A percentile compares a stretch with the other conserved stretches of the same genome.
Conservation (phyloP, 1,140 invertebrate species). For the Lepidurus couesii region DNA sequence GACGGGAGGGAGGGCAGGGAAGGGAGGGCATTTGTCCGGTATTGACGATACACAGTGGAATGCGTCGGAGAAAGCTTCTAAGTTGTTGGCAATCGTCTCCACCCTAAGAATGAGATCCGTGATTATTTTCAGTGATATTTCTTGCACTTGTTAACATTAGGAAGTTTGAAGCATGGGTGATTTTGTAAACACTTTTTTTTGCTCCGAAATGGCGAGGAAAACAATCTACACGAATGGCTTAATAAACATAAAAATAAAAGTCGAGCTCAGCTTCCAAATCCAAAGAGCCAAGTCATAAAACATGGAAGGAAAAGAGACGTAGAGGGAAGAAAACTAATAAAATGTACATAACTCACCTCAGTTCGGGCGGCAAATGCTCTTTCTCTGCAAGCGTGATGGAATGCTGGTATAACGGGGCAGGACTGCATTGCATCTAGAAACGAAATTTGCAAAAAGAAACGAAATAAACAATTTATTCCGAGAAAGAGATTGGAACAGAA, state of each 20-base stretch:
- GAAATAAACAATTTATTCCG: background rate
- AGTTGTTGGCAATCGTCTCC: background rate
- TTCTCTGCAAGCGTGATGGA: background rate
- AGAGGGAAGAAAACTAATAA: background rate
- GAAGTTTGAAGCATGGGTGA: too few species aligned
- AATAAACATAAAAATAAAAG: background rate
- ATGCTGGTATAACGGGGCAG: background rate
- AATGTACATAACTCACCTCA: background rate
- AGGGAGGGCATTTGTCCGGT: background rate
- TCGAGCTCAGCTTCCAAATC: background rate
- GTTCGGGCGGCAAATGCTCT: background rate
- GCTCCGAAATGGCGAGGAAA: background rate
- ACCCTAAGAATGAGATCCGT: background rate
- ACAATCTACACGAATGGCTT: background rate
- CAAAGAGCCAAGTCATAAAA: background rate
- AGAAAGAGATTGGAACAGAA: background rate
- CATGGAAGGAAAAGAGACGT: background rate
- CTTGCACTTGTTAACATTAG: too few species aligned
- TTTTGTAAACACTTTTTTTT: background rate
- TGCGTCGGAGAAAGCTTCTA: background rate
- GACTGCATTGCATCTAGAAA: conserved; percentile 3
- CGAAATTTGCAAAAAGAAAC: background rate
- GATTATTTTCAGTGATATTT: too few species aligned
- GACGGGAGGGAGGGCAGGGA: background rate
- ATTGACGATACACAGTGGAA: background rate